A percentile compares a stretch with the other conserved stretches of the same genome.
Conservation (phyloP, 2,797 vertebrate species). For the Rhabdomys pumilio region DNA sequence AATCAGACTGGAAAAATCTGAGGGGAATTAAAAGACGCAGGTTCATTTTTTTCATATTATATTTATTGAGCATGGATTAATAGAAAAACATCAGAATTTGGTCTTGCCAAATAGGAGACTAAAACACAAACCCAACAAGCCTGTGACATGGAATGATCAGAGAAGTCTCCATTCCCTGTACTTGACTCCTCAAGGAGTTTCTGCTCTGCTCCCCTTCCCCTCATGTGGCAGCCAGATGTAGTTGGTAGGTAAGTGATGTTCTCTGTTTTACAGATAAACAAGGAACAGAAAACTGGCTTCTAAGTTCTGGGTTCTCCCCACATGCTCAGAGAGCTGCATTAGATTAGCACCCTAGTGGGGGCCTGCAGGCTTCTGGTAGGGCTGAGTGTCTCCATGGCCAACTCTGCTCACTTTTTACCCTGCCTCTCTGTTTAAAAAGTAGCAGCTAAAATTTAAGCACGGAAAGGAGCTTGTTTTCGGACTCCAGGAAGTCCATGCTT, state of each 20-base stretch:
- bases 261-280: slow-evolving; percentile 43
- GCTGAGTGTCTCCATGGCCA: not conserved
- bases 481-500: not conserved
- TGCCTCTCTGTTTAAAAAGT: slow-evolving; percentile 17
- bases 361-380: not conserved
- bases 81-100: not conserved
- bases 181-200: not conserved
- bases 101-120: not conserved
- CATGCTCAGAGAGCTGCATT: not conserved
- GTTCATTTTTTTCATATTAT: not conserved
- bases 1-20: not conserved
- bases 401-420: not conserved
- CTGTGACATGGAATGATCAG: not conserved
- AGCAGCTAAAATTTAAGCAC: not conserved
- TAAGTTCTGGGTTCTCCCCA: not conserved
- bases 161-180: not conserved
- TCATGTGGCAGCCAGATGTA: slow-evolving; percentile 74
- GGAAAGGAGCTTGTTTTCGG: not conserved
- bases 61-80: not conserved
- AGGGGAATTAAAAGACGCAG: not conserved
- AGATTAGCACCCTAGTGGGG: not conserved
- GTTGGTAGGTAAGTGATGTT: not conserved
- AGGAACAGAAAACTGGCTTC: slow-evolving; percentile 41
- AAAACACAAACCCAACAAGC: not conserved
- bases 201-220: slow-evolving; percentile 7